Base-by-base conservation (phyloP, 2,888 invertebrate species). In the Scaptomyza flava region DNA sequence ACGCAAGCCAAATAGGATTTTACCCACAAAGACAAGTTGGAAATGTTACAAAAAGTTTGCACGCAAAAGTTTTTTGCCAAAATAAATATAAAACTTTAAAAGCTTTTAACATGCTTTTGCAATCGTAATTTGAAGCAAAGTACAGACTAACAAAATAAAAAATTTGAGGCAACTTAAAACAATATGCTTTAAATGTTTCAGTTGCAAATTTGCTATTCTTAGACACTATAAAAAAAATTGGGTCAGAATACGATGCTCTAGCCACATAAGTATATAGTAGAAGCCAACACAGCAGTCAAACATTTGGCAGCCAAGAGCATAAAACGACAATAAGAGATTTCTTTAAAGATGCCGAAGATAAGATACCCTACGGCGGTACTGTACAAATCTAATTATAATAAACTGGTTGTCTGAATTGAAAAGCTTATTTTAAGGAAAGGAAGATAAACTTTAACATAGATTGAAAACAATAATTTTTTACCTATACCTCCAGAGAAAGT, bases 181-280 rank as follows among this genome's bases (percentile, higher is more conserved):
- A 31, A 50, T 38, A 41, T 62, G 38, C 30, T 45, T 31, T 20
- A 64, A 59, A 64, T 43, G 41, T 61, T 77, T 42, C 41, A 45
- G 47, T 78, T 63, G 60, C 68, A 36, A 43, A 50, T 68, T 63
- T 38, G 68, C 88, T 87, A 85, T 87, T 82, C 65, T 76, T 82
- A 82, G 88, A 5, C 6, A 3, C 9, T 1, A 17, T 8, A 60
- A 47, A 17, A 20, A 7, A 47, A 82, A 79, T 80, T 85, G 80
- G 81, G 81, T 81, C 88, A 87, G 69, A 68, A 81, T 71, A 71
- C 76, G 79, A 66, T 78, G 68, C 52, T 70, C 50, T 60, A 65
- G 75, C 62, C 64, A 77, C 78, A 80, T 23, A n/a, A 20, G 8
- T 33, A 50, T 20, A 34, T 41, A 9, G 20, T 11, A 61, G 36